Base-by-base conservation (phyloP, 2,888 invertebrate species). In the Laothoe populi region DNA sequence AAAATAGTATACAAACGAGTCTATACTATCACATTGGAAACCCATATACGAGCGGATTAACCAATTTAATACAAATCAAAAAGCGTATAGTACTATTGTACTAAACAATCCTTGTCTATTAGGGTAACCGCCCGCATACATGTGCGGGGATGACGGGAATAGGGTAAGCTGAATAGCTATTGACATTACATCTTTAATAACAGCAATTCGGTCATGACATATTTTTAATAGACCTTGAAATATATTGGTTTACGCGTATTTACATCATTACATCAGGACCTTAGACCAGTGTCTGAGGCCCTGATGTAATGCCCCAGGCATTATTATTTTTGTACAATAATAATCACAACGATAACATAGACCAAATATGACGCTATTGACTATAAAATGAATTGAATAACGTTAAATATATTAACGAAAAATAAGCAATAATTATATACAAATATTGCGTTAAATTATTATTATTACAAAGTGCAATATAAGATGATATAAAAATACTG, bases 1-100 rank as follows among this genome's bases (percentile, higher is more conserved):
- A 10, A 57, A 62, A n/a, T 19, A n/a, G 19, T 48, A 60, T 48
- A 19, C 13, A 38, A 21, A 16, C 23, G 40, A 5, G 5, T 31
- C 5, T 4, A 31, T 31, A 31, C 1, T 31, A 31, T 4, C 1
- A 31, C 8, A 31, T 31, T 31, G 31, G 8, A 31, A 8, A 31
- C 8, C 31, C 31, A 8, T 5, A 4, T 26, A 5, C 5, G 7
- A 8, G 0, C 8, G 31, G 5, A 5, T 31, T 8, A 5, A 5
- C 31, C 26, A 26, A 26, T 26, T 26, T 26, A 31, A 2, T 4
- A 31, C 31, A 31, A 31, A 31, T n/a, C n/a, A 31, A 31, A 8
- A 31, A 5, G 5, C 31, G 31, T 31, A 5, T 31, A 31, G 7
- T 31, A 31, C 31, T 31, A 31, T 31, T 31, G 31, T 38, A 13